Base-by-base conservation (phyloP, 2,797 vertebrate genomes). In the Pantherophis vulpinus region DNA sequence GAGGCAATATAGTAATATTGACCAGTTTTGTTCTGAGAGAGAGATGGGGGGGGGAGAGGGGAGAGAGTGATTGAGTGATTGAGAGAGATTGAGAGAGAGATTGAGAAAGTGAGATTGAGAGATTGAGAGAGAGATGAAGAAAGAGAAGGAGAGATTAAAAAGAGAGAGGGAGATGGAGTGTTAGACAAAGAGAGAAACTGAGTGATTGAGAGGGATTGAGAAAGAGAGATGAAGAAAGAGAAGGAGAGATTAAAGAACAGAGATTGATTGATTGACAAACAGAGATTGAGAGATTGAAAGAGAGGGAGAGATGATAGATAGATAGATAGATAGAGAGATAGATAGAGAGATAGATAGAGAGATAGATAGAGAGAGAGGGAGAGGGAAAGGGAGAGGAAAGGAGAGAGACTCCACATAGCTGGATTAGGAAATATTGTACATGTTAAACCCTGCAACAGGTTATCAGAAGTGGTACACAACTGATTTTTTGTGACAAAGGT, bases 1-100 rank as follows among this genome's bases (percentile, higher is more conserved):
- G 91, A 95, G 93, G 83, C 63, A 89, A 90, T 1, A 83, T 87
- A n/a, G 23, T 63, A 2, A 83, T 66, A n/a, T 2, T 89, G 79
- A 83, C 74, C 74, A 47, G 37, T 42, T 83, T 47, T 83, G 74
- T 23, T 74, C 18, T 23, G 74, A 79, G 74, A 11, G 32, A 37
- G 32, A 54, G 14, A 5, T 2, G 3, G n/a, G 2, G n/a, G 1
- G 14, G 14, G 32, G 32, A n/a, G 32, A 5, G 2, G 66, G 13
- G 66, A 18, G n/a, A 32, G 70, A 20, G 70, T 20, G 32, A 63
- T 0, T 11, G 60, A 61, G 23, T 3, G 23, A 27, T 9, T 3
- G 23, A 61, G 7, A 61, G 9, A 61, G 25, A 27, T 7, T 54
- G 51, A 54, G 51, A 54, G 51, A 54, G 60, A 63, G 60, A 63